Conservation (phyloP, 2,888 invertebrate species). For the Dorcus parallelipipedus region DNA sequence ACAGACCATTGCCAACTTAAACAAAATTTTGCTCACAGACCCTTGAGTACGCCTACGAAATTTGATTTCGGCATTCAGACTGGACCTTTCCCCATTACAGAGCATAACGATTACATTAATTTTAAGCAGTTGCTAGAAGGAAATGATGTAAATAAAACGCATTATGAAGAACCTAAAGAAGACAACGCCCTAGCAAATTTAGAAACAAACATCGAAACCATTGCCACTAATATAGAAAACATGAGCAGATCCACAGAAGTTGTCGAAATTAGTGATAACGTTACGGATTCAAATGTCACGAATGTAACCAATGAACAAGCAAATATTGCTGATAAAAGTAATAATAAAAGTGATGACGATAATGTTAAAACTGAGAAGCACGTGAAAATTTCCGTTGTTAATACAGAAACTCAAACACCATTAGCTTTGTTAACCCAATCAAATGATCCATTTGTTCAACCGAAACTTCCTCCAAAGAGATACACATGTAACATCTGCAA, state of each 20-base stretch:
- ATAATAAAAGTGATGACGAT: background rate
- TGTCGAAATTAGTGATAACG: background rate
- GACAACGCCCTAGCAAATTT: background rate
- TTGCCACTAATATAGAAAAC: background rate
- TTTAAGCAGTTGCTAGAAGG: slow-evolving; percentile 44
- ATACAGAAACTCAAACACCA: slow-evolving; percentile 11
- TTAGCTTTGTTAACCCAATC: slow-evolving; percentile 22
- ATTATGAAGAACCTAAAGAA: slow-evolving; percentile 10
- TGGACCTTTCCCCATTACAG: slow-evolving; percentile 23
- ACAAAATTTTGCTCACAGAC: slow-evolving; percentile 20
- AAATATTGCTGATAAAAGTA: too few relatives aligned
- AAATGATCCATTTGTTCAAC: slow-evolving; percentile 15
- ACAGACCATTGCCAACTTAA: slow-evolving; percentile 32
- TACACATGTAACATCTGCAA: slow-evolving; percentile 41
- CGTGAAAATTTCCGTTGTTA: background rate
- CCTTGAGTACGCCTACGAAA: slow-evolving; percentile 35
- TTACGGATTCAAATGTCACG: background rate
- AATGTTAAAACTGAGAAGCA: background rate
- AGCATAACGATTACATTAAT: slow-evolving; percentile 41
- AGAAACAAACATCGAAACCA: background rate
- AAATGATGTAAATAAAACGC: slow-evolving; percentile 23
- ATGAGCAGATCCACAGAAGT: background rate
- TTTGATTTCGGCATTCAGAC: slow-evolving; percentile 35
- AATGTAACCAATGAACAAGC: background rate
- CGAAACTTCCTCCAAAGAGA: slow-evolving; percentile 24